These are phyloP conservation scores for Drosophila pachea DNA, from an alignment of 1,140 invertebrate genomes.

Conservation along the genomic window DNA sequence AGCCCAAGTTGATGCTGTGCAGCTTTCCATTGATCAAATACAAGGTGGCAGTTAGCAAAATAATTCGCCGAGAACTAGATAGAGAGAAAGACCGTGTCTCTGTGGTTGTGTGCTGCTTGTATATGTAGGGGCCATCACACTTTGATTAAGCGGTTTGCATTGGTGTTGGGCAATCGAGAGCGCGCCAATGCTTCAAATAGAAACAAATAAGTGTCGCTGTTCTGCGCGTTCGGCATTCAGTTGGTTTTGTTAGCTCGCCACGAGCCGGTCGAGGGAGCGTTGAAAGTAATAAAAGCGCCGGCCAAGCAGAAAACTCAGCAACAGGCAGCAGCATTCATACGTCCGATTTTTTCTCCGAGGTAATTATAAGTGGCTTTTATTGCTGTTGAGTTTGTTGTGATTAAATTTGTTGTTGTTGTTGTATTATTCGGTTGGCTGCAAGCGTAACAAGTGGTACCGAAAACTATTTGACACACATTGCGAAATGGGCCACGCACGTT, in stretches of 20 bases:
- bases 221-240: slow-evolving; percentile 44
- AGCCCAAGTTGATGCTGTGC: not conserved
- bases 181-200: slow-evolving; percentile 26
- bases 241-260: slow-evolving; percentile 56
- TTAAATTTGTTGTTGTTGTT: slow-evolving; percentile 19
- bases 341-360: slow-evolving; percentile 43
- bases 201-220: slow-evolving; percentile 62
- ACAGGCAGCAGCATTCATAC: slow-evolving; percentile 27
- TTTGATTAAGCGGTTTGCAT: slow-evolving; percentile 9
- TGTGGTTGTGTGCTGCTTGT: not conserved
- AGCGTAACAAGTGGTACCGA: slow-evolving; percentile 53
- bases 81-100: not conserved
- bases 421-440: slow-evolving; percentile 21
- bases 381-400: slow-evolving; percentile 2
- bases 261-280: slow-evolving; percentile 48
- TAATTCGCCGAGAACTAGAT: not conserved
- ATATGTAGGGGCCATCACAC: too few species aligned
- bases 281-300: not conserved
- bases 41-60: not conserved
- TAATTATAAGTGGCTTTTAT: slow-evolving; percentile 71
- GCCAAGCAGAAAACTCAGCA: slow-evolving; percentile 14
- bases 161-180: slow-evolving; percentile 6
- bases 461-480: slow-evolving; percentile 53
- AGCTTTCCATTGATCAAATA: slow-evolving; percentile 26
- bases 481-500: slow-evolving; percentile 42